These are phyloP conservation scores for Elachura formosa DNA, from an alignment of 2,113 vertebrate species.

Conservation along the genomic window DNA sequence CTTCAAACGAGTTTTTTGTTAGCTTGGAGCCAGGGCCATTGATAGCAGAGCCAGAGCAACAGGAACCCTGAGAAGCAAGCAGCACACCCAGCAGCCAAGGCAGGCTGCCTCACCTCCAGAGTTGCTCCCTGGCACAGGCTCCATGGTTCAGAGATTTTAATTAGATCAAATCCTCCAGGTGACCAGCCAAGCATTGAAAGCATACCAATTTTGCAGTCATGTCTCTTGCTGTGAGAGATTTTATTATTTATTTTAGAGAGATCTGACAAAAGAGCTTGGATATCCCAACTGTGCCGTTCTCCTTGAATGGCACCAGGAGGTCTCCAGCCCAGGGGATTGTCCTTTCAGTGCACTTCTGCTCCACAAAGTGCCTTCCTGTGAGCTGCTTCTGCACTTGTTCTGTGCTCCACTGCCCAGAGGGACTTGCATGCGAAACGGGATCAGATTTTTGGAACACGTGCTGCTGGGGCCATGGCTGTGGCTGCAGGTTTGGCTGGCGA, in stretches of 20 bases:
- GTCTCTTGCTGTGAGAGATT: not conserved
- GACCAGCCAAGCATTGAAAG: slow-evolving; percentile 7
- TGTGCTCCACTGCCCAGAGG: not conserved
- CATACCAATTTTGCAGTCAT: not conserved
- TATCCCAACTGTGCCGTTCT: not conserved
- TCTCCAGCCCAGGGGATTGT: not conserved
- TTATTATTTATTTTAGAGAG: slow-evolving; percentile 22
- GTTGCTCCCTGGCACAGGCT: not conserved
- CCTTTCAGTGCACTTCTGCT: not conserved
- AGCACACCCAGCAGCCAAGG: not conserved
- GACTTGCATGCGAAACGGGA: not conserved
- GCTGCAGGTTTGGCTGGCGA: not conserved
- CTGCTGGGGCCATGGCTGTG: not conserved
- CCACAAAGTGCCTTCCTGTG: not conserved
- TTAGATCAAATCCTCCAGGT: slow-evolving; percentile 36
- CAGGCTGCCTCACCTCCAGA: not conserved
- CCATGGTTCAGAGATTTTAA: slow-evolving; percentile 43
- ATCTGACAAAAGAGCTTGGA: not conserved
- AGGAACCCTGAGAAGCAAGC: not conserved
- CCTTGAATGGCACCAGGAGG: not conserved
- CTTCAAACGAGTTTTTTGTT: slow-evolving; percentile 36
- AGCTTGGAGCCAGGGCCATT: not conserved
- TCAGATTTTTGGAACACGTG: not conserved
- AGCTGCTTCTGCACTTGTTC: not conserved
- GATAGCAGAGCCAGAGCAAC: not conserved